Evolutionary conservation across 1,140 invertebrate genomes (phyloP), one percentile per base, ranked within the genome.

Genomic region (Cydia amplana): DNA sequence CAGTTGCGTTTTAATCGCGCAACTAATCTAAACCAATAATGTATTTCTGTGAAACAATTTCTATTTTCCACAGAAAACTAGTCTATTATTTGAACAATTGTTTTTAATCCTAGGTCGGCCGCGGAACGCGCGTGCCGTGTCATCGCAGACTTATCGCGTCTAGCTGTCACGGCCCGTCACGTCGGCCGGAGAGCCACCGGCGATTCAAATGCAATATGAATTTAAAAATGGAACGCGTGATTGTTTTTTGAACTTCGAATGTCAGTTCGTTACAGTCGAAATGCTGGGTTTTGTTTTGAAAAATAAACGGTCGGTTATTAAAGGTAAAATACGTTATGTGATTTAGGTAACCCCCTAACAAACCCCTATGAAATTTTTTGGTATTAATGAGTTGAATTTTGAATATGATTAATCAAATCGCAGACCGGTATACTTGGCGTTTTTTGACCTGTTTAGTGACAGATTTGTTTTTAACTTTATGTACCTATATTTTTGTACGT

Each of bases 141-240:
- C 85, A 83, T 80, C 83, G 79, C 76, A 77, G 83, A 85, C 82
- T 87, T 87, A 87, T 84, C 86, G 84, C 78, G 70, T 82, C 76
- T 78, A 83, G 79, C 85, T 85, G 85, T 85, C 85, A 87, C 83
- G 81, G 79, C 63, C 79, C 81, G 79, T 83, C 85, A 85, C 82
- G 76, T 77, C 63, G n/a, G 78, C 74, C 76, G 73, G 25, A 14
- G 51, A 60, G 20, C 55, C 76, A 74, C 75, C 73, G 77, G 75
- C 74, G 77, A 79, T 81, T 81, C 81, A 76, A 80, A 83, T 75
- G 75, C 79, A 77, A 82, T 74, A 60, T 80, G 79, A 82, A 83
- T 82, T 83, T 78, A 81, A 86, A 86, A 78, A 78, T 83, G 78
- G 75, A 84, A 85, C 36, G 20, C 55, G 55, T 60, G 46, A 76